Base-by-base conservation (phyloP, 2,888 invertebrate genomes). In the Mesochorus sp. region DNA sequence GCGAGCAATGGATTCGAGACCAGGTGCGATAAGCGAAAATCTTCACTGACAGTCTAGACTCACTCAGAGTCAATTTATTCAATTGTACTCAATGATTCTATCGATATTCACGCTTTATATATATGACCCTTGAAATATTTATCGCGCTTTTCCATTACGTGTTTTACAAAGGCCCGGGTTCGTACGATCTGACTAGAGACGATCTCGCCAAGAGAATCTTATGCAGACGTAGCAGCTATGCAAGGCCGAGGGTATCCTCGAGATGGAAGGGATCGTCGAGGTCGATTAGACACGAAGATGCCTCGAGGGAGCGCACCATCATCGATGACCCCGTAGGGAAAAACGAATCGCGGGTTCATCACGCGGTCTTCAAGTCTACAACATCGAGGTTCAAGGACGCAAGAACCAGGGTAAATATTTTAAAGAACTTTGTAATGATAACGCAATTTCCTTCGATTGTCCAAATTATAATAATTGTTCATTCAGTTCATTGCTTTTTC, bases 351-450 rank as follows among this genome's bases (percentile, higher is more conserved):
- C 12, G 28, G 0, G 62, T 82, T 8, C 79, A 84, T 62, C 84
- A 84, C 39, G 84, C 85, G 12, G 84, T 78, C n/a, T 85, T 85
- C 39, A 85, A 84, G 62, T 85, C 84, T 44, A 47, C 59, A 44
- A 74, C 70, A 34, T 51, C 51, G 49, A 78, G 78, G 66, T 78
- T 78, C 78, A 78, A 78, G 78, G 78, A 78, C 70, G 44, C 31
- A 17, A 44, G 28, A 42, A 28, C 37, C 26, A 14, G 44, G 59
- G 70, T 59, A 64, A 71, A 28, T 44, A n/a, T n/a, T n/a, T n/a
- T n/a, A n/a, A n/a, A n/a, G n/a, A n/a, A n/a, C n/a, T n/a, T n/a
- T n/a, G n/a, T n/a, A n/a, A n/a, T n/a, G n/a, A n/a, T n/a, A n/a
- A n/a, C n/a, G n/a, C n/a, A n/a, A n/a, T n/a, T n/a, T n/a, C n/a